A percentile compares a stretch with the other conserved stretches of the same genome.
phyloP scores from a whole-genome alignment of 2,888 invertebrate genomes.

The Drosophila robusta region DNA sequence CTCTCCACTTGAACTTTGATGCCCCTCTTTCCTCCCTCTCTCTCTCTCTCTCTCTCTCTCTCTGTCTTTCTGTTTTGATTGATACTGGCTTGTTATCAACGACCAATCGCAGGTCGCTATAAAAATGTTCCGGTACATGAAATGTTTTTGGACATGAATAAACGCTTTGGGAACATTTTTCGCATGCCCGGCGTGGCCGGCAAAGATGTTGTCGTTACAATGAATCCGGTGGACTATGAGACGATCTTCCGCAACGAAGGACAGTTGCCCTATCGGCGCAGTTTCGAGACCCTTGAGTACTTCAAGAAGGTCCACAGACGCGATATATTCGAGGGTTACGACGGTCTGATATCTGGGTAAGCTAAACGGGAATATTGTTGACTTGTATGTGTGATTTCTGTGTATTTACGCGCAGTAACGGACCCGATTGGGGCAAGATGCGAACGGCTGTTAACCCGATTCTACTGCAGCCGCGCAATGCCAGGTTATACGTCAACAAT shows the following conservation, averaged over 20 bases:
- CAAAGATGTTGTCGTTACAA: constrained; percentile 83
- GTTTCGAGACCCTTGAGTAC: constrained; percentile 83
- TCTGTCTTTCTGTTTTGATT: background rate
- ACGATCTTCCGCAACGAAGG: constrained; percentile 86
- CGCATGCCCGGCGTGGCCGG: constrained; percentile 83
- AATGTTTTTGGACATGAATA: constrained; percentile 58
- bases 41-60: background rate
- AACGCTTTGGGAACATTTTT: constrained; percentile 84
- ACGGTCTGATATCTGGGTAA: constrained; percentile 71
- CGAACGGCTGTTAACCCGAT: constrained; percentile 89
- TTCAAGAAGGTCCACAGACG: constrained; percentile 79
- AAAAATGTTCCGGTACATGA: constrained; percentile 48
- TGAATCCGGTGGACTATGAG: constrained; percentile 86
- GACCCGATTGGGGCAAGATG: constrained; percentile 88
- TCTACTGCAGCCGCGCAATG: constrained; percentile 88
- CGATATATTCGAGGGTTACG: constrained; percentile 64
- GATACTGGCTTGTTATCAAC: constrained; percentile 6
- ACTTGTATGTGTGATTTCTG: background rate
- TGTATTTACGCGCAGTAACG: constrained; percentile 85
- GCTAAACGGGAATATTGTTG: background rate
- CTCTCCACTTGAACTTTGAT: no score
- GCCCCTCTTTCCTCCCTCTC: background rate
- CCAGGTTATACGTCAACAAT: constrained; percentile 86
- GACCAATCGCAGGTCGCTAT: constrained; percentile 58
- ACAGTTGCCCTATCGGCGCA: constrained; percentile 84